phyloP scores from a whole-genome alignment of 1,140 invertebrate genomes.

The Drosophila lacteicornis region DNA sequence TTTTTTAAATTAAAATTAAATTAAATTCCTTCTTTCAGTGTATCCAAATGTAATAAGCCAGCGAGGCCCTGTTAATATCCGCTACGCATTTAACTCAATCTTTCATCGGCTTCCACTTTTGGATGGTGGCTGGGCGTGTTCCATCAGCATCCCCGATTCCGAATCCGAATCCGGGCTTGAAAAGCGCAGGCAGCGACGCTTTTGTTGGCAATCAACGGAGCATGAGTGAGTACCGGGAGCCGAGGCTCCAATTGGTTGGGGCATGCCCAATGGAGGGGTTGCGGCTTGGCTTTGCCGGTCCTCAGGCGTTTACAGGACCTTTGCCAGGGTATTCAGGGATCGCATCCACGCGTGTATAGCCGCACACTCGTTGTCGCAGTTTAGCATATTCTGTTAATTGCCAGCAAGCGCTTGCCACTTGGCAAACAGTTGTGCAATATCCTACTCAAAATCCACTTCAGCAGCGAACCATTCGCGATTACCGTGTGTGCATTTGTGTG shows the following conservation, averaged over 20 bases:
- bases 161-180: constrained; percentile 9
- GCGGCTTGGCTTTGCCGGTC: neutral
- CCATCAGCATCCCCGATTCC: neutral
- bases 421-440: constrained; percentile 60
- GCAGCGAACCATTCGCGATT: constrained; percentile 58
- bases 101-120: constrained; percentile 6
- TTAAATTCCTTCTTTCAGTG: neutral
- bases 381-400: constrained; percentile 68
- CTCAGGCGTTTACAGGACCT: neutral
- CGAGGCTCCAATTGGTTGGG: constrained; percentile 2
- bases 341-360: neutral
- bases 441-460: constrained; percentile 64
- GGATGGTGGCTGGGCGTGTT: neutral
- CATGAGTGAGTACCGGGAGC: constrained; percentile 26
- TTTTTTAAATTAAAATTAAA: too few relatives aligned
- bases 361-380: constrained; percentile 48
- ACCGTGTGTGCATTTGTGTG: constrained; percentile 47
- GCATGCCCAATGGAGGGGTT: neutral
- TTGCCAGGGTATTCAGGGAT: constrained; percentile 16
- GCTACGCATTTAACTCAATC: constrained; percentile 5
- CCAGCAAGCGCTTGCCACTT: constrained; percentile 62
- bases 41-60: neutral
- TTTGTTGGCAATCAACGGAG: constrained; percentile 41
- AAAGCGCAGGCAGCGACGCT: constrained; percentile 29
- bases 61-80: constrained; percentile 1